Base-by-base conservation (phyloP, 2,888 invertebrate genomes). In the Merodon equestris region DNA sequence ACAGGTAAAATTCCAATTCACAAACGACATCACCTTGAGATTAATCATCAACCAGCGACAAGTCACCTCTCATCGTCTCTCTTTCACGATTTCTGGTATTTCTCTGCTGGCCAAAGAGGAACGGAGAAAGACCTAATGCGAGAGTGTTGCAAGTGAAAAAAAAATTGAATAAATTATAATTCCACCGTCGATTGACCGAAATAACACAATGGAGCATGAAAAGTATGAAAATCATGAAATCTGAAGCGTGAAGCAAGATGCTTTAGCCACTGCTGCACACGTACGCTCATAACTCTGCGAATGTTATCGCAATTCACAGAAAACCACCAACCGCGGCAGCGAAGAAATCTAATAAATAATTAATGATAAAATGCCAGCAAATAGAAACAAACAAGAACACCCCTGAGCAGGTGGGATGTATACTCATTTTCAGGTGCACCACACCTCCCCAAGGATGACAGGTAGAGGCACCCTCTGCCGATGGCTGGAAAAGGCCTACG, bases 361-460 rank as follows among this genome's bases (percentile, higher is more conserved):
- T 51, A 64, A 68, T 53, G 64, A 63, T 19, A 54, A 53, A 17
- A 15, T 40, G 7, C 40, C 10, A 40, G 18, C 38, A n/a, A 36
- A 51, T 42, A 18, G 57, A 53, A 13, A 27, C 15, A 42, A 18
- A 63, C 70, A 42, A 53, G 9, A 3, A 38, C 44, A 75, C 64
- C 50, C 57, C 44, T 12, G 64, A 76, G 64, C 75, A 76, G 75
- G 75, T 77, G 76, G 67, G 67, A 72, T 76, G 56, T 64, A 48
- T 12, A 4, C 27, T 27, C 7, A 45, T 66, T 36, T 67, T 67
- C 72, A 63, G 72, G 77, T 67, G 72, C 72, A 77, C 67, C 67
- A 61, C 72, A 77, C 72, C 72, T 67, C 72, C 72, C 63, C 67
- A 67, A 77, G 77, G 77, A 77, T 77, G 77, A 77, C 77, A 67